A percentile compares a stretch with the other conserved stretches of the same genome.
Evolutionary conservation across 2,113 vertebrate species (phyloP).

Genomic region (Macquaria australasica): DNA sequence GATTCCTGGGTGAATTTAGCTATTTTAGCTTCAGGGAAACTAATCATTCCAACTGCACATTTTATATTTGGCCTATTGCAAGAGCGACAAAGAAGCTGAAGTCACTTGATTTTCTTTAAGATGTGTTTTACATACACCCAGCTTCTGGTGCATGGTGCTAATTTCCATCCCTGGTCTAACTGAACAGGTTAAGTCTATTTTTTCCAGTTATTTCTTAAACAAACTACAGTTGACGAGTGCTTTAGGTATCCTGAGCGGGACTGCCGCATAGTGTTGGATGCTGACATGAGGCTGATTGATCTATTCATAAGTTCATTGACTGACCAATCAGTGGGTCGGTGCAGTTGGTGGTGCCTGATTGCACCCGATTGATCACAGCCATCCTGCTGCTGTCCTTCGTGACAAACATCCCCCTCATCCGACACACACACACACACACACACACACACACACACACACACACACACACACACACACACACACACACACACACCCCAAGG

Average conservation of each 20-base stretch:
- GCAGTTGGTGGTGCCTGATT: conserved; percentile 55
- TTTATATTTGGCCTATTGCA: background rate
- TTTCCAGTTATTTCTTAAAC: background rate
- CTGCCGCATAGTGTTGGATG: background rate
- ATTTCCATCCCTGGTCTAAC: background rate
- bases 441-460: no score
- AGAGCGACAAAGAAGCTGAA: background rate
- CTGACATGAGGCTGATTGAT: conserved; percentile 63
- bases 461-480: no score
- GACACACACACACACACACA: background rate
- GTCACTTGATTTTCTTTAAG: background rate
- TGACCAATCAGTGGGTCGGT: conserved; percentile 63
- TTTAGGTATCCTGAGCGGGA: background rate
- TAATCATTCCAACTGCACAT: conserved; percentile 10
- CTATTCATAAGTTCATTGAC: conserved; percentile 61
- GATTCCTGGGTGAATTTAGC: conserved; percentile 22
- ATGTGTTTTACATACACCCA: background rate
- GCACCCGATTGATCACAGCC: conserved; percentile 64
- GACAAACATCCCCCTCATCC: conserved; percentile 13
- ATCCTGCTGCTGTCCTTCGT: conserved; percentile 16
- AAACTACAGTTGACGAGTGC: background rate
- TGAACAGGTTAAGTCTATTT: background rate
- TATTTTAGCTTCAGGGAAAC: conserved; percentile 33
- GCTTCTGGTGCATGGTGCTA: no score
- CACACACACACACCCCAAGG: background rate